Conservation (phyloP, 2,113 vertebrate genomes). For the Mus spicilegus region DNA sequence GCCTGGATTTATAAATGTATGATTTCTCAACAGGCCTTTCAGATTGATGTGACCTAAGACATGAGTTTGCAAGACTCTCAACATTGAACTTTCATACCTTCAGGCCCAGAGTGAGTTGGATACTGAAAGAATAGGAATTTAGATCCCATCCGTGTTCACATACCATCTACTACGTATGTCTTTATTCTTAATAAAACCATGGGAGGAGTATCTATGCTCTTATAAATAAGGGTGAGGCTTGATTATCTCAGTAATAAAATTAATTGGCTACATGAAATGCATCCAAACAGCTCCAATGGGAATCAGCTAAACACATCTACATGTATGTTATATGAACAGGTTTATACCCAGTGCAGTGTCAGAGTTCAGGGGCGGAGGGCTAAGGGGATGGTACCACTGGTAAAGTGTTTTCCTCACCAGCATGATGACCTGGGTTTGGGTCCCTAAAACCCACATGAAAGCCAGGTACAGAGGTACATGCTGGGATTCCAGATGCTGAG, state of each 20-base stretch:
- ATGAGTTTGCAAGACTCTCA: not conserved
- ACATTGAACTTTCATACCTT: not conserved
- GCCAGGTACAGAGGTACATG: too few relatives aligned
- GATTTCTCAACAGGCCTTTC: not conserved
- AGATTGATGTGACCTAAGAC: not conserved
- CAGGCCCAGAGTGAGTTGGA: not conserved
- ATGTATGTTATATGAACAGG: accelerated
- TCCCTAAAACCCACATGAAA: not conserved
- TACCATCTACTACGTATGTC: not conserved
- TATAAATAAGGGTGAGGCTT: not conserved
- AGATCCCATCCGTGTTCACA: not conserved
- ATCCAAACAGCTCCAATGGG: not conserved
- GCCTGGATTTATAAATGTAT: too few relatives aligned
- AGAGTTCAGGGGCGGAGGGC: not conserved
- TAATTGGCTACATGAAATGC: not conserved
- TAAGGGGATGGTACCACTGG: not conserved
- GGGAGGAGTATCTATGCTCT: not conserved
- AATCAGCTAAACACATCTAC: not conserved
- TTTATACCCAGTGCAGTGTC: not conserved
- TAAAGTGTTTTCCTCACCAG: not conserved
- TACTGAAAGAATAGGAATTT: not conserved
- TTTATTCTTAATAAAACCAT: not conserved
- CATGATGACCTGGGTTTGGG: not conserved
- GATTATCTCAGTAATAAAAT: not conserved
- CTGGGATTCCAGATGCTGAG: not conserved